phyloP scores from a whole-genome alignment of 2,113 vertebrate species.

The Nicator chloris region DNA sequence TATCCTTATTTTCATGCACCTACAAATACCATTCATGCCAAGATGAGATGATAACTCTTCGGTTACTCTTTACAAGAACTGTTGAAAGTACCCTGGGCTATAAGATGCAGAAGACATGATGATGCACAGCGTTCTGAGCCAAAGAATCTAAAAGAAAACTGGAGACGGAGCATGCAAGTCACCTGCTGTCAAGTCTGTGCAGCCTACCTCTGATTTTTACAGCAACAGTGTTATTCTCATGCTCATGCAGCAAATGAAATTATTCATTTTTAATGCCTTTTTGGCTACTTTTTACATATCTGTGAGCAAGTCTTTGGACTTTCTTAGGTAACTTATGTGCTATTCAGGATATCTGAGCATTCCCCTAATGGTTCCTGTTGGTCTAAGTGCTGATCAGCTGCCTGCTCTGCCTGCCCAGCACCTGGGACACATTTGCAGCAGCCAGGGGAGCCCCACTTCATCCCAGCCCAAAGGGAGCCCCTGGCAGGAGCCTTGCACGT shows the following conservation, averaged over 20 bases:
- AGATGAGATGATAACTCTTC: not conserved
- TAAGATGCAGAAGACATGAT: not conserved
- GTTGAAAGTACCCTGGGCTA: not conserved
- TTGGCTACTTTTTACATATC: not conserved
- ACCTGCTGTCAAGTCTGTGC: not conserved
- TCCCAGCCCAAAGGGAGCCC: accelerated
- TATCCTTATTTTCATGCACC: not conserved
- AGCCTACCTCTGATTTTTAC: not conserved
- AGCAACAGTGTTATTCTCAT: not conserved
- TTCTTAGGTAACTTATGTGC: accelerated
- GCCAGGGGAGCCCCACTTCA: not conserved
- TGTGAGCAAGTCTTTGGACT: not conserved
- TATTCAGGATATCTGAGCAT: not conserved
- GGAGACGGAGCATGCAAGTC: not conserved
- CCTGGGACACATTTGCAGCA: too few species aligned
- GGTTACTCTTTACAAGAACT: not conserved
- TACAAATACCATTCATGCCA: not conserved
- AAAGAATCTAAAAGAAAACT: not conserved
- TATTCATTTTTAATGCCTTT: not conserved
- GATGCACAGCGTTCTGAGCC: not conserved
- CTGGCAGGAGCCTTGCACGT: not conserved
- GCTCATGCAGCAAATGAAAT: not conserved
- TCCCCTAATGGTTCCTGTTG: not conserved
- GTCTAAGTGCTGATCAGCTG: not conserved
- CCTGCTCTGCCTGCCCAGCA: not conserved